These are phyloP conservation scores for Leptinotarsa juncta DNA, from an alignment of 2,888 invertebrate species.

Conservation along the genomic window DNA sequence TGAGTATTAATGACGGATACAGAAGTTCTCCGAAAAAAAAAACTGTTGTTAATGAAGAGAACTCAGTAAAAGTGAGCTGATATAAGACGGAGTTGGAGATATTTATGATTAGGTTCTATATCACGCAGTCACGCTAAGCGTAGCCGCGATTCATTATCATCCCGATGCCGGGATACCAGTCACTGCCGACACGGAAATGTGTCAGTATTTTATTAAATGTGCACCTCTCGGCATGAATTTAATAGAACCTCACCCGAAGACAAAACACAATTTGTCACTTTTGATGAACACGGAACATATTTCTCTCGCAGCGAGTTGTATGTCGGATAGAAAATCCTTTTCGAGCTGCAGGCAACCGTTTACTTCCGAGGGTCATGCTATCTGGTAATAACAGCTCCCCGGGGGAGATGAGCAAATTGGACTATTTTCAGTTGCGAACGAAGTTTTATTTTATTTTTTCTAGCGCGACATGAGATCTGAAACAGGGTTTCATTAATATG, in stretches of 20 bases:
- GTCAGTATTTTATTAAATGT: slow-evolving; percentile 17
- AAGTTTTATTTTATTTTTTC: slow-evolving; percentile 24
- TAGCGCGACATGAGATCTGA: neutral
- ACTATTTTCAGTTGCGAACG: slow-evolving; percentile 38
- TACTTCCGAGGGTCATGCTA: slow-evolving; percentile 43
- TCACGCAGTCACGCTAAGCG: too few species aligned
- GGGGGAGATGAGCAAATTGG: slow-evolving; percentile 42
- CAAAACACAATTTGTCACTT: slow-evolving; percentile 42
- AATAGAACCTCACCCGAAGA: slow-evolving; percentile 33
- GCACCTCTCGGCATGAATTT: slow-evolving; percentile 25
- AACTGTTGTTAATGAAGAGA: too few species aligned
- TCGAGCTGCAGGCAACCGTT: slow-evolving; percentile 37
- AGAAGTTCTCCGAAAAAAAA: too few species aligned
- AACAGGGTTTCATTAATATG: slow-evolving; percentile 21
- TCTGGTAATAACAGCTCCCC: slow-evolving; percentile 45
- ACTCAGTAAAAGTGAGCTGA: too few species aligned
- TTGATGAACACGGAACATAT: slow-evolving; percentile 42
- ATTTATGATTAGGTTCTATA: too few species aligned
- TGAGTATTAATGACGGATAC: too few species aligned
- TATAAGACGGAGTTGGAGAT: too few species aligned
- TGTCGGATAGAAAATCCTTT: slow-evolving; percentile 37
- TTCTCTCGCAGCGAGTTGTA: slow-evolving; percentile 27
- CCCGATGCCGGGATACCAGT: slow-evolving; percentile 3
- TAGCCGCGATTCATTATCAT: neutral
- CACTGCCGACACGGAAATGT: slow-evolving; percentile 5